Percentiles rank a stretch among this genome's conserved stretches.
phyloP scores from a whole-genome alignment of 2,888 invertebrate genomes.

The Erebia palarica region DNA sequence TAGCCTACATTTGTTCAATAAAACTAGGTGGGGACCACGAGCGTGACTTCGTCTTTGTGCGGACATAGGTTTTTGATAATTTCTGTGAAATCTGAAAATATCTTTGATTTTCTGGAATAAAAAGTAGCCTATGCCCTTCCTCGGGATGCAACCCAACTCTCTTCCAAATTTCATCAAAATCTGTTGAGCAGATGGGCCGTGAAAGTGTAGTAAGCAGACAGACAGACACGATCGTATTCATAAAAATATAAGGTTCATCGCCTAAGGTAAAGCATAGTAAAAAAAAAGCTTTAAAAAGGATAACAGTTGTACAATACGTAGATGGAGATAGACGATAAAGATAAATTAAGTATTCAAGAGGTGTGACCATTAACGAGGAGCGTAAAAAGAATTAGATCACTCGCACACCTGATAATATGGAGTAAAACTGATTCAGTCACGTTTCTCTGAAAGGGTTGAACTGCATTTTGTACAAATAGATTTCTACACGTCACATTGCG shows the following conservation, averaged over 20 bases:
- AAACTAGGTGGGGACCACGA: too few relatives aligned
- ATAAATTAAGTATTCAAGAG: slow-evolving; percentile 8
- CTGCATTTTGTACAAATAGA: slow-evolving; percentile 39
- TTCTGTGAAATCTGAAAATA: too few relatives aligned
- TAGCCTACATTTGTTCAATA: too few relatives aligned
- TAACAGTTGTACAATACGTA: background rate
- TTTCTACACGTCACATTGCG: slow-evolving; percentile 35
- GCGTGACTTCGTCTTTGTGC: too few relatives aligned
- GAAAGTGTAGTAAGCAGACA: too few relatives aligned
- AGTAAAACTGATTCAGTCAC: slow-evolving; percentile 42
- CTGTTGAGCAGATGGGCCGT: too few relatives aligned
- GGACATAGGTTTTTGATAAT: too few relatives aligned
- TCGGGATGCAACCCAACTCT: too few relatives aligned
- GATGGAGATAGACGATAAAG: slow-evolving; percentile 1
- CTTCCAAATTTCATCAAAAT: too few relatives aligned
- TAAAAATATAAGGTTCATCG: background rate
- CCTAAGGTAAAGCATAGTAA: background rate
- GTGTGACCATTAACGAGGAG: slow-evolving; percentile 11
- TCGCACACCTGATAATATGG: slow-evolving; percentile 30
- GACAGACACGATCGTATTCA: too few relatives aligned
- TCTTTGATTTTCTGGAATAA: too few relatives aligned
- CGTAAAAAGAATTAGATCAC: slow-evolving; percentile 24
- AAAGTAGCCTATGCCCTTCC: too few relatives aligned
- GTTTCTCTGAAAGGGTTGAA: slow-evolving; percentile 33
- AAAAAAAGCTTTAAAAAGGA: background rate